Evolutionary conservation across 2,888 invertebrate genomes (phyloP), one percentile per base, ranked within the genome.

Genomic region (Anodontia alba): DNA sequence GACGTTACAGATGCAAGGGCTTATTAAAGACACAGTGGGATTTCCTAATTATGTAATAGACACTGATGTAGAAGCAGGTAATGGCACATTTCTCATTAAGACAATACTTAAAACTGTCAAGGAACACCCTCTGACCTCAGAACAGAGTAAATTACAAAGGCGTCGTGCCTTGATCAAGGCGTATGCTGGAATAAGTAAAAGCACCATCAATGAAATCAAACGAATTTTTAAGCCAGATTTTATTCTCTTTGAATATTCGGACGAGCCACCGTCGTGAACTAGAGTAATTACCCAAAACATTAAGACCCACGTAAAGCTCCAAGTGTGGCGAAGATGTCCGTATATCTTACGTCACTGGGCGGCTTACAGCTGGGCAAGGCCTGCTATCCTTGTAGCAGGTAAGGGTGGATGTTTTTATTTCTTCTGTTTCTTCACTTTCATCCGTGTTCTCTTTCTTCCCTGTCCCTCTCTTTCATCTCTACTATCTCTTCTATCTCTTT

Each of bases 1-100:
- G 0, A 69, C 75, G 0, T 54, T 75, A 8, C 36, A 51, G 42
- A 69, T 75, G 15, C 75, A 75, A 42, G 75, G 75, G 1, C 69
- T n/a, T 33, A 31, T 67, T 12, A 36, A 67, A 36, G n/a, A 33
- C 15, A 7, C 31, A 8, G 23, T 36, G 12, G 5, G 12, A 5
- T 67, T 67, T n/a, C 29, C 67, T 7, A 36, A 20, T 8, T 12
- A n/a, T 15, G 20, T 36, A 33, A 67, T 33, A 2, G 20, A 46
- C 17, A 15, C 46, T 20, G 17, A 15, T 3, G 46, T 12, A 12
- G 17, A 46, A 20, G 46, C 46, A 8, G 17, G 20, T 2, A 20
- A 46, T 20, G 15, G 10, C 8, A 46, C 2, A 20, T 46, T 46
- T 46, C 46, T 46, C 5, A 46, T 3, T 8, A 17, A 46, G 5